Conservation (phyloP, 2,113 vertebrate species). For the Boulengeromyrus knoepffleri region DNA sequence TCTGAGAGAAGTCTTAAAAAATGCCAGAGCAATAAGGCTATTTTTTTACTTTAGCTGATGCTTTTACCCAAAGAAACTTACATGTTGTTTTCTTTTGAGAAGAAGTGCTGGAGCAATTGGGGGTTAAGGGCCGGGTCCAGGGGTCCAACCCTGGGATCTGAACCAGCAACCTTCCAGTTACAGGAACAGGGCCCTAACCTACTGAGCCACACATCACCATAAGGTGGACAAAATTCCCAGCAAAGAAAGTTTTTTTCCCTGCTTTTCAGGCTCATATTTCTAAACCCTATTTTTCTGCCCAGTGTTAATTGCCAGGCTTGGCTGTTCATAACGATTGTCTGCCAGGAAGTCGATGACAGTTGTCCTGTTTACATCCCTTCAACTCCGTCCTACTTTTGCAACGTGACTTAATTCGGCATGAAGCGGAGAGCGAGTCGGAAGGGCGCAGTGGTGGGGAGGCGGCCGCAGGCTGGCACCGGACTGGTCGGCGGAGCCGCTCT, state of each 20-base stretch:
- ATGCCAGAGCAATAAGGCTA: not conserved
- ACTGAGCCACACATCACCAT: not conserved
- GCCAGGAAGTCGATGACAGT: not conserved
- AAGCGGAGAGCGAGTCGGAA: not conserved
- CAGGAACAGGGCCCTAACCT: not conserved
- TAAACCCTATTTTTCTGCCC: not conserved
- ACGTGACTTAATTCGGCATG: not conserved
- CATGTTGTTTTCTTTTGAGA: not conserved
- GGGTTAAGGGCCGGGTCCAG: not conserved
- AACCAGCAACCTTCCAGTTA: not conserved
- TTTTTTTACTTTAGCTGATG: not conserved
- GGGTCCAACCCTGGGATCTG: not conserved
- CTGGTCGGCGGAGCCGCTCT: not conserved
- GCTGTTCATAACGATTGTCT: not conserved
- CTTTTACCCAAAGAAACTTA: not conserved
- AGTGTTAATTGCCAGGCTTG: not conserved
- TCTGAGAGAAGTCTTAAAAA: not conserved
- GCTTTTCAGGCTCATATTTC: not conserved
- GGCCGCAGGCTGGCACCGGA: not conserved
- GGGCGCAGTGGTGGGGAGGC: not conserved
- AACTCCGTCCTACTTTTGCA: too few species aligned
- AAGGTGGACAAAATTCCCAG: not conserved
- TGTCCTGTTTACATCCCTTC: not conserved
- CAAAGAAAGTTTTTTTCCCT: not conserved
- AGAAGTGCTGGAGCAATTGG: not conserved